A percentile compares a stretch with the other conserved stretches of the same genome.
These are phyloP conservation scores for Fragum fragum DNA, from an alignment of 2,888 invertebrate species.

Conservation along the genomic window DNA sequence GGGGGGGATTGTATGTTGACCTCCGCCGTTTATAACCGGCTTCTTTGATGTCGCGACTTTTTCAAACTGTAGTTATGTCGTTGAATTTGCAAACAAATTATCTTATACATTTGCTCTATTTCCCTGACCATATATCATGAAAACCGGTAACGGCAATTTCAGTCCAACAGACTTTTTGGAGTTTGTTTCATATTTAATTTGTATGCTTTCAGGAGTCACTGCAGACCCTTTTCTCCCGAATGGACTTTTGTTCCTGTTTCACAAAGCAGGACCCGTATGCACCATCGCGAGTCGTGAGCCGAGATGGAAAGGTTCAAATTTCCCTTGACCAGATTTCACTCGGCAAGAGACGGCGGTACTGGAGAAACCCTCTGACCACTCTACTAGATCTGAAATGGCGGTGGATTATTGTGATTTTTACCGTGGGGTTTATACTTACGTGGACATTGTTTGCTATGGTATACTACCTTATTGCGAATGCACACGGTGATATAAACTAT, in stretches of 20 bases:
- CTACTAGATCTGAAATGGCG: slow-evolving; percentile 97
- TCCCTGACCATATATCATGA: no score
- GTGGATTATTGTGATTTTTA: slow-evolving; percentile 94
- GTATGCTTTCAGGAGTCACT: slow-evolving; percentile 8
- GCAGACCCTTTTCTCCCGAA: slow-evolving; percentile 10
- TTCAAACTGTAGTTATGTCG: no score
- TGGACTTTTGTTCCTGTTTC: neutral
- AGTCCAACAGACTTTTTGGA: no score
- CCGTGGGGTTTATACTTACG: slow-evolving; percentile 94
- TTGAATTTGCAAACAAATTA: no score
- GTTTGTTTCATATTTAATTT: neutral
- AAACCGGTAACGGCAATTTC: no score
- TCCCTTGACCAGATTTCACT: slow-evolving; percentile 57
- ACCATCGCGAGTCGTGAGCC: slow-evolving; percentile 56
- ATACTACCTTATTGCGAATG: slow-evolving; percentile 84
- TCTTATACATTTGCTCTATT: no score
- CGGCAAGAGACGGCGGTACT: slow-evolving; percentile 61
- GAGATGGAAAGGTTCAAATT: slow-evolving; percentile 66
- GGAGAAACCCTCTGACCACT: slow-evolving; percentile 95
- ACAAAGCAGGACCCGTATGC: slow-evolving; percentile 1
- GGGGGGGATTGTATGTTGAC: no score
- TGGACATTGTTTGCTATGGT: slow-evolving; percentile 93
- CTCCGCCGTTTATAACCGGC: no score
- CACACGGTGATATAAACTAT: slow-evolving; percentile 85
- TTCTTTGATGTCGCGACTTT: no score